Evolutionary conservation across 2,113 vertebrate genomes (phyloP).

Genomic region (Embiotoca jacksoni): DNA sequence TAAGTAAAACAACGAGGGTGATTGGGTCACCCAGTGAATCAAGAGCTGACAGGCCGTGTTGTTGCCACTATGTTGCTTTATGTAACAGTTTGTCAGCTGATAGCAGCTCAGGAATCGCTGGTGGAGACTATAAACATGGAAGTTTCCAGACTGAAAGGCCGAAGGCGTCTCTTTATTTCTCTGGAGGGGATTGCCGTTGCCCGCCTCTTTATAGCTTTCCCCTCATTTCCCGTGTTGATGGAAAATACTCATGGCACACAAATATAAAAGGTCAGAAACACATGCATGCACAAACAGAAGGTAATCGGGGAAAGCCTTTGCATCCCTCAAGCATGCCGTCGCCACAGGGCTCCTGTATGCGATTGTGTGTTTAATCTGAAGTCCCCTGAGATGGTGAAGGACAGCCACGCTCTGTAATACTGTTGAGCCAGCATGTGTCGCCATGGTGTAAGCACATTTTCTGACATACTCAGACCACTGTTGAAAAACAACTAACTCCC

Average conservation of each 20-base stretch:
- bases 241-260: slow-evolving; percentile 29
- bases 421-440: slow-evolving; percentile 78
- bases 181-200: slow-evolving; percentile 33
- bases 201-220: slow-evolving; percentile 45
- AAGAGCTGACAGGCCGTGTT: slow-evolving; percentile 21
- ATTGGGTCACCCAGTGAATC: slow-evolving; percentile 26
- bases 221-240: slow-evolving; percentile 27
- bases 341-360: slow-evolving; percentile 36
- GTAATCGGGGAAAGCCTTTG: slow-evolving; percentile 35
- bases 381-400: slow-evolving; percentile 70
- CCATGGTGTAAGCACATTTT: slow-evolving; percentile 79
- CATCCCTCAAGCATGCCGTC: slow-evolving; percentile 51
- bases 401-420: slow-evolving; percentile 67
- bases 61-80: slow-evolving; percentile 37
- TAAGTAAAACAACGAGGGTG: slow-evolving; percentile 25
- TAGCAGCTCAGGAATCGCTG: slow-evolving; percentile 25
- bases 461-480: slow-evolving; percentile 69
- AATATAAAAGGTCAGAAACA: slow-evolving; percentile 38
- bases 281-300: slow-evolving; percentile 31
- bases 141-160: slow-evolving; percentile 60
- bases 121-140: slow-evolving; percentile 50
- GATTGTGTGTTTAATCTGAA: slow-evolving; percentile 68
- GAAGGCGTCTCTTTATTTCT: slow-evolving; percentile 45
- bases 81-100: slow-evolving; percentile 54
- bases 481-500: slow-evolving; percentile 77